A percentile compares a stretch with the other conserved stretches of the same genome.
These are phyloP conservation scores for Idaea biselata DNA, from an alignment of 2,888 invertebrate species.

Conservation along the genomic window DNA sequence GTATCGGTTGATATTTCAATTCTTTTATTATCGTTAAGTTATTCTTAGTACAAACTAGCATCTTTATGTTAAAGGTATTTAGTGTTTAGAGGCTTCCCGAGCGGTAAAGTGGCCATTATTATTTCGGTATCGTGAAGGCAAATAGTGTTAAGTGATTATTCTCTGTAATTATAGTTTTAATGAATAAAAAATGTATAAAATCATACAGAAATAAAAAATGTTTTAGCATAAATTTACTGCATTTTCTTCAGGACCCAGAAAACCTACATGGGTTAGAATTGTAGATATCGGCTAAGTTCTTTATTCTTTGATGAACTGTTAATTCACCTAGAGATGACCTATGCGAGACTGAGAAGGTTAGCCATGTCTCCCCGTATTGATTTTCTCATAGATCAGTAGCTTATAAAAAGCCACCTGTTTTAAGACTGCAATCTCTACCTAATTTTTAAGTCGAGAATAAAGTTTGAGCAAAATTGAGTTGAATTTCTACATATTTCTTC, in stretches of 20 bases:
- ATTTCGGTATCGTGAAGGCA: conserved; percentile 61
- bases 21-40: conserved; percentile 51
- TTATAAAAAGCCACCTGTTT: no score
- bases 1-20: conserved; percentile 40
- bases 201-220: conserved; percentile 76
- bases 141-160: conserved; percentile 62
- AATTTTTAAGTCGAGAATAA: no score
- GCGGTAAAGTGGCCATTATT: conserved; percentile 72
- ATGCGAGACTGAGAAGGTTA: no score
- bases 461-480: no score
- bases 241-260: background rate
- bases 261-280: no score
- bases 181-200: conserved; percentile 64
- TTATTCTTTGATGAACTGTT: no score
- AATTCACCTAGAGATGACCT: no score
- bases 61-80: conserved; percentile 51
- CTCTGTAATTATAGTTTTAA: conserved; percentile 53
- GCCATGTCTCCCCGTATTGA: no score
- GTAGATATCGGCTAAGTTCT: no score
- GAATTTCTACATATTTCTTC: no score
- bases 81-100: conserved; percentile 53
- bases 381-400: no score
- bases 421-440: no score
- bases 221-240: conserved; percentile 49
- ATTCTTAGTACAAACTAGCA: conserved; percentile 72